These are phyloP conservation scores for Pimephales promelas DNA, from an alignment of 2,113 vertebrate species.

Conservation along the genomic window DNA sequence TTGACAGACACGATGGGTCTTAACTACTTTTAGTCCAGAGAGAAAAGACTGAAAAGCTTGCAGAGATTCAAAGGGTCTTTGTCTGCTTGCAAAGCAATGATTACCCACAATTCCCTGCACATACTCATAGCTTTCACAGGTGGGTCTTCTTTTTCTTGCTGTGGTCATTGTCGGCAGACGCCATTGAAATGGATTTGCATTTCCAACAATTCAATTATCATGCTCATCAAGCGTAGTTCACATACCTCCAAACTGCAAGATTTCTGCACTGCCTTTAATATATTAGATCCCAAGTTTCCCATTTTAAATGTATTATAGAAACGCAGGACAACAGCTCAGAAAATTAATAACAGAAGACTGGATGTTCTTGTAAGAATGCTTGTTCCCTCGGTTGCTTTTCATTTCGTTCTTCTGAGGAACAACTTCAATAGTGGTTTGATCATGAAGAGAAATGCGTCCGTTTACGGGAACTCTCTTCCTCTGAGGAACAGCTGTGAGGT, in stretches of 20 bases:
- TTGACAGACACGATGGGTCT: not conserved
- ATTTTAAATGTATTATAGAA: not conserved
- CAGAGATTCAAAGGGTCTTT: not conserved
- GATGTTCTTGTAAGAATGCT: conserved; percentile 7
- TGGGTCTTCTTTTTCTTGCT: conserved; percentile 43
- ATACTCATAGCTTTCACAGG: conserved; percentile 14
- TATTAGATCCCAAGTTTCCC: not conserved
- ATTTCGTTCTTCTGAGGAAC: conserved; percentile 12
- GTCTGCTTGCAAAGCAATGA: not conserved
- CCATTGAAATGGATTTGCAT: conserved; percentile 54
- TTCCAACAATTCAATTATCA: conserved; percentile 63
- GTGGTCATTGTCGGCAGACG: conserved; percentile 8
- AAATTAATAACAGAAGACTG: conserved; percentile 13
- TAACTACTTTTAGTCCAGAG: conserved; percentile 1
- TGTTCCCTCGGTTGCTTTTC: not conserved
- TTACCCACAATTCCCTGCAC: conserved; percentile 9
- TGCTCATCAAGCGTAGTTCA: conserved; percentile 53
- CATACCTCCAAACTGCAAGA: conserved; percentile 31
- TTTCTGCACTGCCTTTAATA: not conserved
- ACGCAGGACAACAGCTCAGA: not conserved
- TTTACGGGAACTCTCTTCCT: not conserved
- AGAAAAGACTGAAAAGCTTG: conserved; percentile 5
- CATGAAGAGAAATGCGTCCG: conserved; percentile 12
- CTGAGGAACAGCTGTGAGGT: conserved; percentile 13
- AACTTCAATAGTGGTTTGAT: conserved; percentile 9